Evolutionary conservation across 2,113 vertebrate genomes (phyloP), one percentile per base, ranked within the genome.

Genomic region (Misgurnus anguillicaudatus): DNA sequence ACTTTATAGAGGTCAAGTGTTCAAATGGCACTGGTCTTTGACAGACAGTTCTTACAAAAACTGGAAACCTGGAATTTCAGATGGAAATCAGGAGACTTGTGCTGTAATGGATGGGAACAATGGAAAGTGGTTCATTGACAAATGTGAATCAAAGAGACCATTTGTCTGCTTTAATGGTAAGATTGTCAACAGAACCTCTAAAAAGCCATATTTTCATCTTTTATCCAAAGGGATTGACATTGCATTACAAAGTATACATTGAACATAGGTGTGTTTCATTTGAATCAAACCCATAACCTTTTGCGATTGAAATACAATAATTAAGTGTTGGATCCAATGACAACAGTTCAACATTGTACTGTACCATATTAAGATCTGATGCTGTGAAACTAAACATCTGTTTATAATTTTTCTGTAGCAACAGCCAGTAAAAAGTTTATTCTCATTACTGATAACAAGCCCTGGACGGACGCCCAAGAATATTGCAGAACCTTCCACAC

Each of bases 141-240:
- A 79, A n/a, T 92, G 89, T 77, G 5, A 14, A 3, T 60, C 11
- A 6, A 4, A 2, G 57, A 80, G 24, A 70, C 72, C 55, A 8
- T 92, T 89, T 83, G 62, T 92, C 36, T 92, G 91, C 51, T 84
- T 69, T 84, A 76, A 83, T 5, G 86, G 90, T 91, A 77, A 88
- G 87, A 87, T 19, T 19, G 38, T 79, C 11, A 57, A 36, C 31
- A 8, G 6, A 7, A 66, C 64, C 2, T 9, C 10, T 45, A 45
- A 45, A 45, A 45, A 31, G 24, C 24, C 3, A 31, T 31, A 31
- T 31, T 31, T 31, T 2, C 24, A 31, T 3, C 24, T 31, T 31
- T 31, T 31, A 31, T 31, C 24, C 24, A 31, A 31, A 31, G 24
- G 24, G 24, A 31, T 31, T 31, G 2, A 1, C 24, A 31, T 31